Evolutionary conservation across 2,113 vertebrate genomes (phyloP).

Genomic region (Eclectus roratus): DNA sequence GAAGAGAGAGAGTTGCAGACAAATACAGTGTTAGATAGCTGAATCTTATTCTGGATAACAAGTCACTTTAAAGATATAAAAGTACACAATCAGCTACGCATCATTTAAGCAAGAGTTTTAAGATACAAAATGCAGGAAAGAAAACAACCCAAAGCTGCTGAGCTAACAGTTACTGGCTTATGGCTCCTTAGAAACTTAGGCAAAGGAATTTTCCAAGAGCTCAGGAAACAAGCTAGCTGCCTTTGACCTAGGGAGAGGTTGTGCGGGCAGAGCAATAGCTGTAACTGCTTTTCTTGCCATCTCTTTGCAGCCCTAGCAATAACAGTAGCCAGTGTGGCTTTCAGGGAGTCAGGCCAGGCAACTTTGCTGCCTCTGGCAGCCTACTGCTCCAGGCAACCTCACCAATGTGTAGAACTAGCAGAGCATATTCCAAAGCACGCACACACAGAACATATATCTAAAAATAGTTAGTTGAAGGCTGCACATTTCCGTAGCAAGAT

Average conservation of each 20-base stretch:
- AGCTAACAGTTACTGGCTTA: background rate
- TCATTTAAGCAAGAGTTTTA: background rate
- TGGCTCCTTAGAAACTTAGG: background rate
- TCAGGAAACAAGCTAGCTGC: background rate
- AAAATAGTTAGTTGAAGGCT: background rate
- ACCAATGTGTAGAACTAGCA: background rate
- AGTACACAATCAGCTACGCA: background rate
- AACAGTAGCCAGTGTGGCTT: background rate
- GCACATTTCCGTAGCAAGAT: background rate
- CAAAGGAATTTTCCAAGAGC: background rate
- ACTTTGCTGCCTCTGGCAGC: background rate
- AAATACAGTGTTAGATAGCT: background rate
- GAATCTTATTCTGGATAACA: background rate
- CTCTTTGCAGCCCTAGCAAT: background rate
- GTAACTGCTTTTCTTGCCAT: background rate
- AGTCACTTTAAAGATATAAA: background rate
- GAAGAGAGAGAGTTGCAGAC: background rate
- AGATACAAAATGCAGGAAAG: background rate
- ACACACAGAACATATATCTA: background rate
- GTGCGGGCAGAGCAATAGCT: background rate
- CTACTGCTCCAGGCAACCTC: background rate
- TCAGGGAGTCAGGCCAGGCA: background rate
- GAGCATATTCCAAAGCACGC: background rate
- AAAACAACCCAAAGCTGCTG: accelerated
- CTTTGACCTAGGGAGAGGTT: background rate